Percentiles rank a stretch among this genome's conserved stretches.
phyloP scores from a whole-genome alignment of 1,140 invertebrate species.

The Sycophila sp. region DNA sequence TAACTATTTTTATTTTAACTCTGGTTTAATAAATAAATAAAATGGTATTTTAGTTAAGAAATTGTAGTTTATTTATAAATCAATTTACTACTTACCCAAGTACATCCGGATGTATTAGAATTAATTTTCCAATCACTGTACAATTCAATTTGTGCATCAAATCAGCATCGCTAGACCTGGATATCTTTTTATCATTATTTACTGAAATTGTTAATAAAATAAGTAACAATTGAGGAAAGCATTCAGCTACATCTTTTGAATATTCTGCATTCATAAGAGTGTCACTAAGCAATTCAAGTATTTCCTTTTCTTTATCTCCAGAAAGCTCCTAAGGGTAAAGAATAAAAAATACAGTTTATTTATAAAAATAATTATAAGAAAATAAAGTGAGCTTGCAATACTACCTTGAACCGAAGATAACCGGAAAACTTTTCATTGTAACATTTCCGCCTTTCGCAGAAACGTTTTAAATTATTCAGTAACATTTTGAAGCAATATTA shows the following conservation, averaged over 20 bases:
- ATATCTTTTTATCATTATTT: conserved; percentile 29
- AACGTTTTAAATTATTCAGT: conserved; percentile 5
- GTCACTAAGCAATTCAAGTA: conserved; percentile 51
- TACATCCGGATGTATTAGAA: conserved; percentile 65
- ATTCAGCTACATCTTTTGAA: conserved; percentile 56
- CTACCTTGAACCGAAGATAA: conserved; percentile 3
- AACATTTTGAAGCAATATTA: no score
- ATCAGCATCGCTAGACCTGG: conserved; percentile 32
- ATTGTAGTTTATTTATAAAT: not conserved
- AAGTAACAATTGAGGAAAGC: conserved; percentile 60
- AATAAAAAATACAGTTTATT: conserved; percentile 3
- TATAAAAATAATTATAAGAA: not conserved
- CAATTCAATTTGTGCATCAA: conserved; percentile 57
- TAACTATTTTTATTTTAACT: not conserved
- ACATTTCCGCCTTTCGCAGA: conserved; percentile 19
- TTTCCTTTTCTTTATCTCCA: conserved; percentile 36
- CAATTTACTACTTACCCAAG: conserved; percentile 62
- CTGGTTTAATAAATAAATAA: no score
- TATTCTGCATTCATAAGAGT: conserved; percentile 54
- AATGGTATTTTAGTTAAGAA: no score
- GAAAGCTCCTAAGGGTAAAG: conserved; percentile 44
- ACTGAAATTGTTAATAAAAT: conserved; percentile 55
- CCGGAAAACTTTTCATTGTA: conserved; percentile 4
- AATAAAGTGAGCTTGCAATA: not conserved
- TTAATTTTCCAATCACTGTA: conserved; percentile 62